A percentile compares a stretch with the other conserved stretches of the same genome.
phyloP scores from a whole-genome alignment of 2,888 invertebrate genomes.

The Danaus chrysippus region DNA sequence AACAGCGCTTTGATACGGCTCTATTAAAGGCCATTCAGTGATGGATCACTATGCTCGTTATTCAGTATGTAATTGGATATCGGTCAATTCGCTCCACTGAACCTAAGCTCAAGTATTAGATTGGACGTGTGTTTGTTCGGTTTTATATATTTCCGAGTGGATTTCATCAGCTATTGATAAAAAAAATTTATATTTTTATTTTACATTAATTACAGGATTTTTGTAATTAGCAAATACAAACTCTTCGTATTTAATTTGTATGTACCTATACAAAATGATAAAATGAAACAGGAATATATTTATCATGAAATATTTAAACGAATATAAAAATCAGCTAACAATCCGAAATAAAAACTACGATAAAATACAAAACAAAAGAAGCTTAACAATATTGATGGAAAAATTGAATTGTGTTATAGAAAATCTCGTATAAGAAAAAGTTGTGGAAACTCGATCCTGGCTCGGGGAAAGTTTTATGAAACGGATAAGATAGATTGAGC shows the following conservation, averaged over 20 bases:
- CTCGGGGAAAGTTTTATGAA: constrained; percentile 64
- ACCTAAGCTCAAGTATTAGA: constrained; percentile 11
- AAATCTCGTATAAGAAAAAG: constrained; percentile 44
- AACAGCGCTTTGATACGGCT: constrained; percentile 11
- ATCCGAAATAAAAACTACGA: constrained; percentile 1
- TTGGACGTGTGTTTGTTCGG: no score
- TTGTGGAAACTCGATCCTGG: constrained; percentile 53
- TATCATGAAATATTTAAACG: no score
- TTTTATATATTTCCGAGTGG: no score
- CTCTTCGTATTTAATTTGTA: neutral
- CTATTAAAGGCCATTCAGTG: constrained; percentile 24
- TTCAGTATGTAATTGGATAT: constrained; percentile 27
- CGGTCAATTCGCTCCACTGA: constrained; percentile 12
- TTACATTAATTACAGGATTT: no score
- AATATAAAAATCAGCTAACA: neutral
- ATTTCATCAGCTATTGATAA: no score
- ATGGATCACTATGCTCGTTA: constrained; percentile 28
- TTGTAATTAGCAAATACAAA: no score
- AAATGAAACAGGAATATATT: neutral
- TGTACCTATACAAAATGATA: neutral
- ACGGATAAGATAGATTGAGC: constrained; percentile 65
- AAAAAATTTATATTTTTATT: no score
- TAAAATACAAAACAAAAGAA: constrained; percentile 11
- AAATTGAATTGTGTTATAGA: constrained; percentile 19
- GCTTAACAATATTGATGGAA: constrained; percentile 8